Evolutionary conservation across 2,113 vertebrate species (phyloP).

Genomic region (Siniperca knerii): DNA sequence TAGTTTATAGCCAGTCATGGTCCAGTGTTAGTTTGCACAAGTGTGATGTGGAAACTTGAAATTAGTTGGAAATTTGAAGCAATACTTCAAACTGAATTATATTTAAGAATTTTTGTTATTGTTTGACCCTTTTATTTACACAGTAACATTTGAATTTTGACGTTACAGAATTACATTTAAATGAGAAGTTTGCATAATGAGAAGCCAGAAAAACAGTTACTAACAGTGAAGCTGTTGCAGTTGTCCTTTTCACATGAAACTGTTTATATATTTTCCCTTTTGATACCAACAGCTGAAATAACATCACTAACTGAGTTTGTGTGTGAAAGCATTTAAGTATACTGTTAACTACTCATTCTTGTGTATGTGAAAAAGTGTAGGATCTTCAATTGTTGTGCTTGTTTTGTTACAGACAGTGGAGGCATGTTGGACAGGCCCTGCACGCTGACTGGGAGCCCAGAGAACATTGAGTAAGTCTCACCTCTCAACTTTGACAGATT

Average conservation of each 20-base stretch:
- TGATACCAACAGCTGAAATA: neutral
- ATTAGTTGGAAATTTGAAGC: neutral
- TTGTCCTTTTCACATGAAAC: neutral
- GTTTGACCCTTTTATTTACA: neutral
- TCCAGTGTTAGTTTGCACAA: neutral
- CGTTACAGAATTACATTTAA: neutral
- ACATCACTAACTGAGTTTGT: neutral
- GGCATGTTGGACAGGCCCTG: slow-evolving; percentile 97
- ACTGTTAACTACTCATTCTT: neutral
- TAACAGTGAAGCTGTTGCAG: neutral
- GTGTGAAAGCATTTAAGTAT: neutral
- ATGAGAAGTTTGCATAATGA: neutral
- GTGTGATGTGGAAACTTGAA: neutral
- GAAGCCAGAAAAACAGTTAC: neutral
- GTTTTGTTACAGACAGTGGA: slow-evolving; percentile 90
- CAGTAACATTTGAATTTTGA: neutral
- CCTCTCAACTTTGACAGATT: slow-evolving; percentile 29
- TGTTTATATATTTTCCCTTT: neutral
- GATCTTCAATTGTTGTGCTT: slow-evolving; percentile 8
- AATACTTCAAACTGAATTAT: neutral
- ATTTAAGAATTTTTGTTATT: too few relatives aligned
- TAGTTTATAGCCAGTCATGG: too few relatives aligned
- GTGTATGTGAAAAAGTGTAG: neutral
- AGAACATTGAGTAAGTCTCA: slow-evolving; percentile 96
- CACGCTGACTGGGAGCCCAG: slow-evolving; percentile 95